phyloP scores from a whole-genome alignment of 2,113 vertebrate genomes.

The mouse (Mus musculus) region GRCm39 chr4:151353501-151354000 shows the following conservation, averaged over 20 bases:
- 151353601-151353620: no score
- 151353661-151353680: slow-evolving; percentile 56
- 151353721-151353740: slow-evolving; percentile 80
- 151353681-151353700: slow-evolving; percentile 49
- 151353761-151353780: slow-evolving; percentile 77
- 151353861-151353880: neutral
- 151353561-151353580: slow-evolving; percentile 80
- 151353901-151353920: neutral
- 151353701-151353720: slow-evolving; percentile 66
- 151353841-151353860: neutral
- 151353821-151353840: neutral
- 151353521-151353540: slow-evolving; percentile 82
- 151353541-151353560: slow-evolving; percentile 80
- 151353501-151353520: slow-evolving; percentile 82
- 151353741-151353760: slow-evolving; percentile 78
- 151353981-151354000: neutral
- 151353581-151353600: slow-evolving; percentile 74
- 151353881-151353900: rapidly evolving
- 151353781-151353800: slow-evolving; percentile 63
- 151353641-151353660: slow-evolving; percentile 81
- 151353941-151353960: neutral
- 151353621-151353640: slow-evolving; percentile 81
- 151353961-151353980: neutral
- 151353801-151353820: slow-evolving; percentile 40
- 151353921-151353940: rapidly evolving